Base-by-base conservation (phyloP, 2,113 vertebrate genomes). In the Gasterosteus nipponicus region DNA sequence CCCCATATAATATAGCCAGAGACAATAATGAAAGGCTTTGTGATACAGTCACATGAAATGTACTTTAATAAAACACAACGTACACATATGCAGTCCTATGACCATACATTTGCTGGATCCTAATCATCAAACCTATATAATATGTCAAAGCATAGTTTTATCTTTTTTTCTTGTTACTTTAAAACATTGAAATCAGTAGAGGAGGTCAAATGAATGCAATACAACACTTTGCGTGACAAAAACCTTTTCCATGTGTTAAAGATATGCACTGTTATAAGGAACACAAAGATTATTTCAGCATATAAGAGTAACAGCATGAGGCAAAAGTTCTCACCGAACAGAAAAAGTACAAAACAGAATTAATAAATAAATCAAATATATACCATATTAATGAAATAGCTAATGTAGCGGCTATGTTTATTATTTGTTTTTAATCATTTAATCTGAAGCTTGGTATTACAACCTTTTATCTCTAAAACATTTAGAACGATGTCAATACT, bases 351-450 rank as follows among this genome's bases (percentile, higher is more conserved):
- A 94, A 94, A 93, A 94, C 86, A 81, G 87, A 94, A 91, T 95
- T 92, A 95, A 95, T 95, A 95, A 95, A 95, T 95, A 95, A 95
- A 94, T 94, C 94, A 94, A 95, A 94, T 94, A 95, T 93, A 95
- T 93, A 95, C 92, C 93, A 93, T 93, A 94, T 94, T 93, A 95
- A 95, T 94, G 92, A 93, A 93, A 92, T 89, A 93, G 87, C 91
- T 94, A 94, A n/a, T 92, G 93, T 92, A 86, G 85, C 86, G 93
- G 88, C 93, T 94, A 95, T 93, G 91, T 89, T 91, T 93, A 88
- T 92, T 90, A 89, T 86, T 91, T 83, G 89, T 86, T 92, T 92
- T 92, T 87, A 84, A 88, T 91, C 38, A 88, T 93, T 92, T 86
- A 86, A 91, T 91, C 89, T 91, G 90, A 92, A 94, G 92, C 91